A percentile compares a stretch with the other conserved stretches of the same genome.
Conservation (phyloP, 2,113 vertebrate species). For the Alces alces region DNA sequence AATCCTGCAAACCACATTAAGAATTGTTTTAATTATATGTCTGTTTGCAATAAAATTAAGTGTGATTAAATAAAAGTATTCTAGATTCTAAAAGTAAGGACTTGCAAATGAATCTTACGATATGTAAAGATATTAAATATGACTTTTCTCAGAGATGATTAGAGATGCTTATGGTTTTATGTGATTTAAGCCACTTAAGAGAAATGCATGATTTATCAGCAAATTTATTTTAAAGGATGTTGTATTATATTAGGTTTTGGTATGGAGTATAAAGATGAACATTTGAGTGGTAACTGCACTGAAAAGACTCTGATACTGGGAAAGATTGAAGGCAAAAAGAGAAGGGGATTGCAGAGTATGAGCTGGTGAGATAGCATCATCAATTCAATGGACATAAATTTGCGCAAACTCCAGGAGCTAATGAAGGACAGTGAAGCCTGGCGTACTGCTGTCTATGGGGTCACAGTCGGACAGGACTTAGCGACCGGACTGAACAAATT, state of each 20-base stretch:
- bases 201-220: not conserved
- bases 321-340: not conserved
- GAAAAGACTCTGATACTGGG: not conserved
- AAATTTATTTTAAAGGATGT: not conserved
- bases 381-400: not conserved
- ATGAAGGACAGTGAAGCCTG: not conserved
- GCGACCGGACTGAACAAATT: not conserved
- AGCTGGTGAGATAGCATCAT: not conserved
- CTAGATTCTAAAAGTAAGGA: not conserved
- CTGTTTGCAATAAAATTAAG: not conserved
- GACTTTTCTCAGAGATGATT: not conserved
- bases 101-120: not conserved
- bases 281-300: not conserved
- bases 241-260: not conserved
- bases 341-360: not conserved
- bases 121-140: not conserved
- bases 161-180: not conserved
- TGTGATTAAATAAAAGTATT: not conserved
- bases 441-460: not conserved
- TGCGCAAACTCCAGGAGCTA: not conserved
- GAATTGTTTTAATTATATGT: not conserved
- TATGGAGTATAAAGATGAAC: not conserved
- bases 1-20: not conserved
- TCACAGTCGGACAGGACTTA: not conserved
- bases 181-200: not conserved